Evolutionary conservation across 37 sponge, comb jelly and placozoan species (phyloP).

Genomic region (Petrosia ficiformis): DNA sequence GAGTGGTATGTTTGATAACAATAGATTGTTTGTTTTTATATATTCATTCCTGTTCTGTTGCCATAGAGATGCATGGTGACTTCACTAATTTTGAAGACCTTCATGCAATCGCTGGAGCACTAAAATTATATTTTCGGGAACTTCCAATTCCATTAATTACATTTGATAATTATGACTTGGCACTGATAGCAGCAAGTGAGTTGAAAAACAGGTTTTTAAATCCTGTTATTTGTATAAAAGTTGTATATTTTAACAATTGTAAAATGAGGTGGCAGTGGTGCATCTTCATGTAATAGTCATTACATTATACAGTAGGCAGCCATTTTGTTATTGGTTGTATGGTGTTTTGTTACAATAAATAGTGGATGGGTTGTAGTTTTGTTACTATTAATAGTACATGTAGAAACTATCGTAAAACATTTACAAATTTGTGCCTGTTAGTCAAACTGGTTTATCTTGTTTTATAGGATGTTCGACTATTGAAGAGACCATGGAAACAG

Average conservation of each 20-base stretch:
- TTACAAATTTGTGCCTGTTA: too few relatives aligned
- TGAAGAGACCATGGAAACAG: conserved; percentile 59
- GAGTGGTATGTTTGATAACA: too few relatives aligned
- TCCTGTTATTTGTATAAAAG: neutral
- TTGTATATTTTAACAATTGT: neutral
- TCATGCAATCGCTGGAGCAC: conserved; percentile 73
- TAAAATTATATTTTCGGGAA: conserved; percentile 90
- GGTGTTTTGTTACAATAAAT: too few relatives aligned
- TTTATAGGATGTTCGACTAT: conserved; percentile 34
- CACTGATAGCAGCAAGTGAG: conserved; percentile 76
- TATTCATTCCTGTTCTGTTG: too few relatives aligned
- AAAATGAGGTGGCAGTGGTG: neutral
- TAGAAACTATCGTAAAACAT: too few relatives aligned
- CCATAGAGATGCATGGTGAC: conserved; percentile 43
- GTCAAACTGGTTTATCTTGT: too few relatives aligned
- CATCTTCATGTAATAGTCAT: too few relatives aligned
- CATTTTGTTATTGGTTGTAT: neutral
- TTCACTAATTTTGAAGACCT: conserved; percentile 46
- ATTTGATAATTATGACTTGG: conserved; percentile 78
- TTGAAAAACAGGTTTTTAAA: neutral
- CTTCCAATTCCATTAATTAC: conserved; percentile 89
- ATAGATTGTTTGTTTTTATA: too few relatives aligned
- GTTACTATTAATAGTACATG: too few relatives aligned
- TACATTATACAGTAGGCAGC: too few relatives aligned
- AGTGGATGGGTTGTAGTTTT: too few relatives aligned